These are phyloP conservation scores for Eolophus roseicapilla DNA, from an alignment of 2,113 vertebrate species.

Conservation along the genomic window DNA sequence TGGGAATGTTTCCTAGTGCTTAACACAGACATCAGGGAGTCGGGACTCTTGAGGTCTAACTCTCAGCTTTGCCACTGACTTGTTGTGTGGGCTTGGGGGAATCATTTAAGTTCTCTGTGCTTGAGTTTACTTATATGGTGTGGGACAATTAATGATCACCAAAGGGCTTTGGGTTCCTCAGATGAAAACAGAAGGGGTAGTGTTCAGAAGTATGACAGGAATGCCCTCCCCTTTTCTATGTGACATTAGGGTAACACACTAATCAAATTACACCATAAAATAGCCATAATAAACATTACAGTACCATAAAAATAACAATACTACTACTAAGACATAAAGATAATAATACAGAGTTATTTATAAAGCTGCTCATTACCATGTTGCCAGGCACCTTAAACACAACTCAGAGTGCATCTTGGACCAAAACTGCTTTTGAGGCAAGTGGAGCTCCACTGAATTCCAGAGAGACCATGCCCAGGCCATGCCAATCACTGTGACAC, in stretches of 20 bases:
- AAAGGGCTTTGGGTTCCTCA: slow-evolving; percentile 57
- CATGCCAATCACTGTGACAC: background rate
- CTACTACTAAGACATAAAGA: slow-evolving; percentile 46
- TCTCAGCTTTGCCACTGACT: slow-evolving; percentile 34
- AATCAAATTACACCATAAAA: slow-evolving; percentile 66
- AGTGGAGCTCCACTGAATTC: background rate
- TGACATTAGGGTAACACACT: slow-evolving; percentile 42
- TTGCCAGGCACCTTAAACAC: slow-evolving; percentile 29
- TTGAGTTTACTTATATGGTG: slow-evolving; percentile 48
- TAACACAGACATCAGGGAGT: slow-evolving; percentile 38
- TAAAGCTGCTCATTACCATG: slow-evolving; percentile 33
- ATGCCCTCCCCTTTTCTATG: slow-evolving; percentile 53
- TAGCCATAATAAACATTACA: slow-evolving; percentile 57
- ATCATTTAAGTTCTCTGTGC: slow-evolving; percentile 50
- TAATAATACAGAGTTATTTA: slow-evolving; percentile 54
- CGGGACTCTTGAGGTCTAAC: background rate
- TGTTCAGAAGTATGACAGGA: slow-evolving; percentile 57
- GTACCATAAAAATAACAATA: slow-evolving; percentile 66
- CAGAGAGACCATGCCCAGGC: background rate
- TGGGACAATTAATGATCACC: slow-evolving; percentile 66
- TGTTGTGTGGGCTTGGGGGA: slow-evolving; percentile 63
- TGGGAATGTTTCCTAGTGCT: slow-evolving; percentile 28
- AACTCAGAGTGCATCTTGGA: slow-evolving; percentile 23
- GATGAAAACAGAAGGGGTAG: slow-evolving; percentile 48
- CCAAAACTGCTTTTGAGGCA: background rate